Evolutionary conservation across 1,140 invertebrate species (phyloP).

Genomic region (Drosophila sp.): DNA sequence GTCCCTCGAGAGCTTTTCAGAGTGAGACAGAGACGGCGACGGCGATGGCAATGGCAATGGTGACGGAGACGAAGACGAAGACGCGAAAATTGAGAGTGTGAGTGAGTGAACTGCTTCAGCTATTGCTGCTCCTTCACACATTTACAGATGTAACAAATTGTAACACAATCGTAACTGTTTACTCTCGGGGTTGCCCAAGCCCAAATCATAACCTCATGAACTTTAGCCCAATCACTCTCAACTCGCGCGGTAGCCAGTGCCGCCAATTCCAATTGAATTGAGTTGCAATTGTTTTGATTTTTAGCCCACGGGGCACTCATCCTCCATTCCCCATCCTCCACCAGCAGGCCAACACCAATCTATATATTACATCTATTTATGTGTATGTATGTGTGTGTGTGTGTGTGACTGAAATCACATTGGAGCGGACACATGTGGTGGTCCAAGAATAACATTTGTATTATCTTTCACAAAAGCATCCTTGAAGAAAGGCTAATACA

Average conservation of each 20-base stretch:
- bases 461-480: background rate
- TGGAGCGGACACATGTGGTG: constrained; percentile 5
- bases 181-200: constrained; percentile 56
- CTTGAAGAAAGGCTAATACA: background rate
- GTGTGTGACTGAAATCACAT: background rate
- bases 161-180: constrained; percentile 82
- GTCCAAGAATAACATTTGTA: background rate
- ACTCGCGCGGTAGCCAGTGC: constrained; percentile 44
- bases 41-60: background rate
- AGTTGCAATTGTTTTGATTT: constrained; percentile 81
- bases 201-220: constrained; percentile 71
- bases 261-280: constrained; percentile 66
- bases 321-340: constrained; percentile 13
- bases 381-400: background rate
- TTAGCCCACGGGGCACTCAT: constrained; percentile 64
- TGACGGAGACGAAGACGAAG: background rate
- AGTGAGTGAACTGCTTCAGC: background rate
- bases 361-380: background rate
- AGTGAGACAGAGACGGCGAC: background rate
- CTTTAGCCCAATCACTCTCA: constrained; percentile 34
- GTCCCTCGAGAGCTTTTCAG: constrained; percentile 74
- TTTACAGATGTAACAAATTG: constrained; percentile 81
- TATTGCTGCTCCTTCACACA: constrained; percentile 43
- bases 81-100: background rate
- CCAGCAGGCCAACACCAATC: too few relatives aligned